These are phyloP conservation scores for Caenorhabditis parvicauda DNA, from an alignment of 2,888 invertebrate genomes.

Conservation along the genomic window DNA sequence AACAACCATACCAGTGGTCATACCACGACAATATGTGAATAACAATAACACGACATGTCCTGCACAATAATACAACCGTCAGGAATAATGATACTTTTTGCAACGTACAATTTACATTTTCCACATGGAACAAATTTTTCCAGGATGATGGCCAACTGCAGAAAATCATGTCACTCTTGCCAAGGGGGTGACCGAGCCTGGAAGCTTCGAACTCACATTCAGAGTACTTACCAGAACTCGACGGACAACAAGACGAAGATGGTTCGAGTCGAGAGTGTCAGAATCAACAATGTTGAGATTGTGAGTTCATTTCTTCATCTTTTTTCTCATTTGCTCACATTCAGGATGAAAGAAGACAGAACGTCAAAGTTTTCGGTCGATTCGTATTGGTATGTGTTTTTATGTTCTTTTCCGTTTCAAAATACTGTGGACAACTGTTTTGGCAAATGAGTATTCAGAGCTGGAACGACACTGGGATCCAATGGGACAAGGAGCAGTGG, in stretches of 20 bases:
- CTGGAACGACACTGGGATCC: conserved; percentile 61
- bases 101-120: too few species aligned
- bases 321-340: conserved; percentile 6
- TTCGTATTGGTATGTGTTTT: conserved; percentile 52
- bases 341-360: conserved; percentile 58
- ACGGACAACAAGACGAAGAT: conserved; percentile 37
- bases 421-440: not conserved
- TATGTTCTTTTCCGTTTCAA: not conserved
- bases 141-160: conserved; percentile 63
- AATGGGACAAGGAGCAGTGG: conserved; percentile 62
- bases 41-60: too few species aligned
- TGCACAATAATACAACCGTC: too few species aligned
- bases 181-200: conserved; percentile 62
- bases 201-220: conserved; percentile 57
- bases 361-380: conserved; percentile 55
- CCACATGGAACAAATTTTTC: not conserved
- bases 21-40: not conserved
- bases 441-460: conserved; percentile 18
- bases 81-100: too few species aligned
- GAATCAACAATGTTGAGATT: conserved; percentile 57
- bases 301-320: conserved; percentile 21
- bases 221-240: conserved; percentile 51
- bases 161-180: conserved; percentile 61
- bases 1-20: not conserved
- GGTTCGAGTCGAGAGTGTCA: conserved; percentile 59